Evolutionary conservation across 1,140 invertebrate species (phyloP), one percentile per base, ranked within the genome.

Genomic region (Zaprionus capensis): DNA sequence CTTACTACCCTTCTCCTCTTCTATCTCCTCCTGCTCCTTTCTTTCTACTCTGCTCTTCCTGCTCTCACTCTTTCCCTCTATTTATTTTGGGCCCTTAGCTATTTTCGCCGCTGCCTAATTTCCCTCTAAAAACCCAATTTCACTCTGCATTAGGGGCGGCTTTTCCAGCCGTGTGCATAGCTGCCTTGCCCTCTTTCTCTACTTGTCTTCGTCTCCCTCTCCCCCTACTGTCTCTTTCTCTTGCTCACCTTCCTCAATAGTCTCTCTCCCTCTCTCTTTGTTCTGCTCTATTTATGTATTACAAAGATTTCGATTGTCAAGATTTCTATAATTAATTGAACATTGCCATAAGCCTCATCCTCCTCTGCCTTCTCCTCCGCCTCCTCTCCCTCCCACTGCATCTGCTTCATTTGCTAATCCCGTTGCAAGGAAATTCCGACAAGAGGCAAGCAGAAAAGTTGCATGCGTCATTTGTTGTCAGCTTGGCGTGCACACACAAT

Each of bases 261-360:
- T 28, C 26, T 28, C 31, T 11, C 31, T 11, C 9, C 17, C 14
- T 36, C 22, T 5, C 14, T 17, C 59, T 34, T 28, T 51, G 28
- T 64, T 26, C 28, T 28, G 55, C 64, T 67, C 26, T 67, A 67
- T 58, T 67, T 67, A 57, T 67, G 46, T 46, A 22, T 46, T 62
- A 68, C 15, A 51, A 51, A 22, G 17, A 51, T 53, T 28, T 31
- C 7, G 49, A 67, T 51, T 73, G 24, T 55, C 51, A 24, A 44
- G 61, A 22, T 26, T 56, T 53, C 11, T 58, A 70, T 78, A 78
- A 88, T 87, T 80, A 78, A 88, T 88, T 78, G 77, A 71, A 66
- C 22, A 63, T 77, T 24, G 73, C 59, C 5, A 14, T 15, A 24
- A 7, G 26, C 26, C 12, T 55, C 6, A 12, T 53, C 15, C 44